Percentiles rank a stretch among this genome's conserved stretches.
Evolutionary conservation across 2,797 vertebrate species (phyloP).

Genomic region (Threskiornis aethiopicus): DNA sequence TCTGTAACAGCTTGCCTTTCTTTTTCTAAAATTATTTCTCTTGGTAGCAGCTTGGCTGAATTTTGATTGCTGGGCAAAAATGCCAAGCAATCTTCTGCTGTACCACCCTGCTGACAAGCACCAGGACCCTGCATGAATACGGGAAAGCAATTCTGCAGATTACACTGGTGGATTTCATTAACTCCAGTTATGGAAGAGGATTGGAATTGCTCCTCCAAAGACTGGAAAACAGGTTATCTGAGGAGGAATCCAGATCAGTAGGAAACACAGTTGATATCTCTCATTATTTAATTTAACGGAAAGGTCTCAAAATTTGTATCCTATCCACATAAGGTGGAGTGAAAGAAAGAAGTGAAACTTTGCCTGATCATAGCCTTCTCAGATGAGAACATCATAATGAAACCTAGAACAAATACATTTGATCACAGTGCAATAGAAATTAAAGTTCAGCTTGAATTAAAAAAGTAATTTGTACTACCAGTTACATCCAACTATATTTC

Average conservation of each 20-base stretch:
- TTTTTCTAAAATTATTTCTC: background rate
- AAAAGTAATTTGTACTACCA: background rate
- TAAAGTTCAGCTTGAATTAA: background rate
- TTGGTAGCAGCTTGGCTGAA: background rate
- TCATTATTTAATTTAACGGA: constrained; percentile 23
- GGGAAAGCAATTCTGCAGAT: background rate
- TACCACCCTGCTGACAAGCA: background rate
- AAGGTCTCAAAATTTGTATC: background rate
- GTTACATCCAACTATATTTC: background rate
- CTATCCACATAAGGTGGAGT: background rate
- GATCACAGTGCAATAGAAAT: background rate
- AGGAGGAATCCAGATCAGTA: background rate
- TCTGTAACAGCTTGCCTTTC: background rate
- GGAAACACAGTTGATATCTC: background rate
- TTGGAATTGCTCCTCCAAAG: background rate
- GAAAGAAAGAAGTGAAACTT: background rate
- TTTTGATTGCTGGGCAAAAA: constrained; percentile 2
- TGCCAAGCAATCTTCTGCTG: background rate
- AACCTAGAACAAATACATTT: background rate
- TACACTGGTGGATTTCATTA: background rate
- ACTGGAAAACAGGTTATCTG: background rate
- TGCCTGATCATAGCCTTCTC: background rate
- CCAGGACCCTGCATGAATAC: background rate
- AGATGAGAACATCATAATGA: background rate
- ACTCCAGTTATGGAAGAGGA: background rate